Evolutionary conservation across 2,797 vertebrate species (phyloP), one percentile per base, ranked within the genome.

Genomic region (Danio jaintianensis): DNA sequence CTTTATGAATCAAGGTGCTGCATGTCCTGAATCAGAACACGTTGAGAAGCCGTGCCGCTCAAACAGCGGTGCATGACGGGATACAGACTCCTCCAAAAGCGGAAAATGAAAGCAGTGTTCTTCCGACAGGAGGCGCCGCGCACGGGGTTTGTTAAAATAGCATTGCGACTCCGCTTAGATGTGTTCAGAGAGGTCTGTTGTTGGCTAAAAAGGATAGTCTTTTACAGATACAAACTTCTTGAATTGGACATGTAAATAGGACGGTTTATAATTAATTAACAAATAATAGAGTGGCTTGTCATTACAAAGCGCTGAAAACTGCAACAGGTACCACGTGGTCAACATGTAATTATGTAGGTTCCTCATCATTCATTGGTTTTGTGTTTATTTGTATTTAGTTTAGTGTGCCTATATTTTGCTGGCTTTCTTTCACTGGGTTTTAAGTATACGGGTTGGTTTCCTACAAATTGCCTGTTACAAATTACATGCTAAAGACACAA

Each of bases 41-140:
- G 85, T 74, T 83, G 83, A 75, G 50, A 43, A 1, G 2, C 50
- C 18, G 62, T 75, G 69, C 81, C 83, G 83, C 85, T 84, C 83
- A 79, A 81, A 83, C 47, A 4, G 48, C 75, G 43, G 9, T 81
- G 85, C 83, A 85, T 75, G 72, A 61, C 58, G 85, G 85, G 85
- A 86, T 71, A 59, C 55, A 10, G 11, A 20, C 45, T 82, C 77
- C 74, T 82, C 72, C 82, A 72, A 11, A 7, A 58, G 69, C 69
- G 69, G 52, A 70, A 70, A 36, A 5, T 4, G 5, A 20, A 53
- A 8, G 11, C 36, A 1, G 5, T 0, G 16, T 7, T 16, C 13
- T n/a, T 12, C 12, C 15, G 36, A 3, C 47, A n/a, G 67, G 11
- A 6, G 4, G 29, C 29, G 29, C 29, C 29, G 47, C 4, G 48